Evolutionary conservation across 2,797 vertebrate genomes (phyloP).

Genomic region (Trichosurus vulpecula): DNA sequence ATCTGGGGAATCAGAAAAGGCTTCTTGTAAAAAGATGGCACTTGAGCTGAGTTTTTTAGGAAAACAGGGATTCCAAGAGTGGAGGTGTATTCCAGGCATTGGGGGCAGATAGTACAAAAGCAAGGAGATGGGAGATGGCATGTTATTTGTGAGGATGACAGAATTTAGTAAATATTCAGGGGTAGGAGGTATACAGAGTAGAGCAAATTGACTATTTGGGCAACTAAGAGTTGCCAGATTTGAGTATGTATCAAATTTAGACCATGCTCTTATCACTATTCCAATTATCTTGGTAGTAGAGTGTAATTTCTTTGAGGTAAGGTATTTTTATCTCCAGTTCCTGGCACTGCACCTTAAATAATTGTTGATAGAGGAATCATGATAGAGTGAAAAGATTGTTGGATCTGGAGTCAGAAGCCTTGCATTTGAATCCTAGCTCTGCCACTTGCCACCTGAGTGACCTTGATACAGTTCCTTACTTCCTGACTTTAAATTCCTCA

Average conservation of each 20-base stretch:
- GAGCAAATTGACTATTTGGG: slow-evolving; percentile 2
- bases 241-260: not conserved
- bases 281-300: not conserved
- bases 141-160: not conserved
- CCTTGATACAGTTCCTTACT: not conserved
- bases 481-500: not conserved
- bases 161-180: not conserved
- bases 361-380: not conserved
- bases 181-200: not conserved
- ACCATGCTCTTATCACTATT: not conserved
- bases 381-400: not conserved
- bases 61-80: not conserved
- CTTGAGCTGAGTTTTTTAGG: not conserved
- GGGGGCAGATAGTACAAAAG: not conserved
- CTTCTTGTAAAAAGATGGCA: not conserved
- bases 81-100: not conserved
- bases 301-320: not conserved
- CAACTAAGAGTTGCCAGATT: slow-evolving; percentile 12
- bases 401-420: not conserved
- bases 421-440: not conserved
- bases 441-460: not conserved
- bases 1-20: not conserved
- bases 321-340: not conserved
- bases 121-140: not conserved
- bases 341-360: not conserved